Percentiles rank a stretch among this genome's conserved stretches.
Conservation (phyloP, 64 coral and sea anemone species). For the Stichodactyla helianthus region DNA sequence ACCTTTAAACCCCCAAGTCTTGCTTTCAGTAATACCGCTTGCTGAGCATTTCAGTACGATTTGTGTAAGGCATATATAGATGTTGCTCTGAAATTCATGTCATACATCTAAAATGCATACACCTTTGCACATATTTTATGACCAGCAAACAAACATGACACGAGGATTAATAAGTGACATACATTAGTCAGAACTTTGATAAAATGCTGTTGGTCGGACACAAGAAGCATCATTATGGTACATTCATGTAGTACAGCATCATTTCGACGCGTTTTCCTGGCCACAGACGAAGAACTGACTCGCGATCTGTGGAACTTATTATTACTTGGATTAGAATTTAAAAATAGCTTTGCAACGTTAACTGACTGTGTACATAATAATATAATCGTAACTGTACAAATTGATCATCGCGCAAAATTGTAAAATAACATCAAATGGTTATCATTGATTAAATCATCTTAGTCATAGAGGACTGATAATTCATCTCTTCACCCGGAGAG, state of each 20-base stretch:
- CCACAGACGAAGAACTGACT: neutral
- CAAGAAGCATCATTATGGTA: neutral
- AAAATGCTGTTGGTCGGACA: neutral
- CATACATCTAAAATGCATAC: neutral
- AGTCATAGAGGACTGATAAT: neutral
- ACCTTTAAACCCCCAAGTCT: neutral
- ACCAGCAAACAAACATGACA: neutral
- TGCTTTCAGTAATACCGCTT: neutral
- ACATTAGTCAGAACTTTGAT: neutral
- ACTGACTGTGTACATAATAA: neutral
- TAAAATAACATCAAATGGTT: too few relatives aligned
- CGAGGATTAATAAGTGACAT: neutral
- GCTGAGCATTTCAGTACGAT: neutral
- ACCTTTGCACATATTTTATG: neutral
- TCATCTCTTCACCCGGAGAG: too few relatives aligned
- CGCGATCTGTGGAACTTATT: neutral
- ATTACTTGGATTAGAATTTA: neutral
- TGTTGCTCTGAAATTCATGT: neutral
- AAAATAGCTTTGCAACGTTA: neutral
- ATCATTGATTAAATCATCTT: too few relatives aligned
- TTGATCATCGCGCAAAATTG: too few relatives aligned
- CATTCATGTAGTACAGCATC: neutral
- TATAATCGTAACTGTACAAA: neutral
- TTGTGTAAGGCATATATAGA: neutral
- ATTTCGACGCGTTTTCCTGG: neutral